These are phyloP conservation scores for Thamnophis sirtalis DNA, from an alignment of 2,113 vertebrate genomes.

Conservation along the genomic window DNA sequence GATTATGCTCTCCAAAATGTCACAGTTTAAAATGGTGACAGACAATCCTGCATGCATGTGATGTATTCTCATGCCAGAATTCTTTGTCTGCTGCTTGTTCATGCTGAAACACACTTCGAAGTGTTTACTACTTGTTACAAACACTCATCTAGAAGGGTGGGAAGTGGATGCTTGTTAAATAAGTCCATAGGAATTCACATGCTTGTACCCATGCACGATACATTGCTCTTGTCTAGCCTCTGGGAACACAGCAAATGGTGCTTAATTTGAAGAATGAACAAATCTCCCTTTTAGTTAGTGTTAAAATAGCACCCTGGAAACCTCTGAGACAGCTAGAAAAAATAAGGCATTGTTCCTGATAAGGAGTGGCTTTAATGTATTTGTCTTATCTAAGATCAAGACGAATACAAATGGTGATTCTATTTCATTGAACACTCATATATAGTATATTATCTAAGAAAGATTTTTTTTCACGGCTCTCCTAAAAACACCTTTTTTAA, in stretches of 20 bases:
- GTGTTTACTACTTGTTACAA: neutral
- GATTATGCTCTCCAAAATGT: neutral
- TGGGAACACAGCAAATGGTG: neutral
- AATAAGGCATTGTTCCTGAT: neutral
- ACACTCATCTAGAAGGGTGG: neutral
- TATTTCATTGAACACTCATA: neutral
- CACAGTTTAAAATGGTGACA: neutral
- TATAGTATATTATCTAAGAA: neutral
- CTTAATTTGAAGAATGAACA: neutral
- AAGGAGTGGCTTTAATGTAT: neutral
- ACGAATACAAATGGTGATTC: no score
- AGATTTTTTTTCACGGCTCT: neutral
- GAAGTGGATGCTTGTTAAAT: neutral
- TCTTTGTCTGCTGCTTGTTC: neutral
- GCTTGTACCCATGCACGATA: neutral
- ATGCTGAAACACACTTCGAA: neutral
- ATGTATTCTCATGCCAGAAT: neutral
- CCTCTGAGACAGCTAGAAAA: neutral
- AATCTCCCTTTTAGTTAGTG: neutral
- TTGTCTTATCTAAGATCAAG: neutral
- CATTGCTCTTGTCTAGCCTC: neutral
- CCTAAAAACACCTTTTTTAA: neutral
- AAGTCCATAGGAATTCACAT: neutral
- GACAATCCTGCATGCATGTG: neutral
- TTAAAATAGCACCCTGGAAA: neutral